Base-by-base conservation (phyloP, 2,797 vertebrate species). In the Pygocentrus nattereri region DNA sequence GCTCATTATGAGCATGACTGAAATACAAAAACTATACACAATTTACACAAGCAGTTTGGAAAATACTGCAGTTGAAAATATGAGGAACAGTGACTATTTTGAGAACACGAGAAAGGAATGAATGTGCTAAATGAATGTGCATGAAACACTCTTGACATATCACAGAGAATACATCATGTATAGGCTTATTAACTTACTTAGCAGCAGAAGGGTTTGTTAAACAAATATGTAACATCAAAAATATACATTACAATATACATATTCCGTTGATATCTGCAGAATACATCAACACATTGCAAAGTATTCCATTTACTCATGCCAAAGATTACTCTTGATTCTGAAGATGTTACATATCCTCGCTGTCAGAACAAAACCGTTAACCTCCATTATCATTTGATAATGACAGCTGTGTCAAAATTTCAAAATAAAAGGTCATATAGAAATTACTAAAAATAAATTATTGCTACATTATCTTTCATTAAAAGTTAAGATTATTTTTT, bases 61-160 rank as follows among this genome's bases (percentile, higher is more conserved):
- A 74, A 56, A 54, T 34, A 73, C 71, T 56, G 69, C 16, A 52
- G n/a, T 34, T 2, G 25, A 54, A 73, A 73, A 72, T n/a, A 72
- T 19, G 49, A 38, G 71, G 30, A 56, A 31, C 21, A 58, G 30
- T 23, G 30, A 73, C n/a, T 23, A 56, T 56, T 73, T 13, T 15
- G 50, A 38, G 52, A 54, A 21, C 10, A 54, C 31, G 12, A 73
- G 49, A 52, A 54, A 72, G 47, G 70, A 38, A 23, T 74, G 12
- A 16, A 16, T 13, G 41, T 50, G 30, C 8, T 50, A 16, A 31
- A n/a, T n/a, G 19, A 11, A 54, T 10, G 18, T 54, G 18, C 4
- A 31, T 50, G 47, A 30, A 69, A 18, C 11, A 49, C 4, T 47
- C 11, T 25, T 19, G 16, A 74, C 31, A 80, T 64, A 73, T 5